Evolutionary conservation across 92 coral and sea anemone species (phyloP).

Genomic region (Heteractis magnifica): DNA sequence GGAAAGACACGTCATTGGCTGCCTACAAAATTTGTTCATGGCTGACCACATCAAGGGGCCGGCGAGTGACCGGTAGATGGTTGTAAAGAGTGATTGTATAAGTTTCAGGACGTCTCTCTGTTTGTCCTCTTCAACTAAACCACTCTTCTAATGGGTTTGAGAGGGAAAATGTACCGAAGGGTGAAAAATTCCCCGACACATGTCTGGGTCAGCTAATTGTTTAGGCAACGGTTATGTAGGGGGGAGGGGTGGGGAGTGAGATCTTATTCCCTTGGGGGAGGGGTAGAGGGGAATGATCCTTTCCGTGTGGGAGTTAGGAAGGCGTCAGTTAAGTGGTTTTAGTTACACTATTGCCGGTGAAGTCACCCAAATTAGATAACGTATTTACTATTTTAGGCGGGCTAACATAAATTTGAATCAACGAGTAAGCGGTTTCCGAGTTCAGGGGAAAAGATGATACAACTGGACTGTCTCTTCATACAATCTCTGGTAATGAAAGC

Average conservation of each 20-base stretch:
- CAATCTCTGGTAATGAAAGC: too few species aligned
- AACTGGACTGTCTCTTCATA: too few species aligned
- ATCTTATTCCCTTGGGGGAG: too few species aligned
- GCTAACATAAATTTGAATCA: too few species aligned
- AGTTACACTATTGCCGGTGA: too few species aligned
- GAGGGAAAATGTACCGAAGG: neutral
- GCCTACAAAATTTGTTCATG: neutral
- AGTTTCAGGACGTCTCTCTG: neutral
- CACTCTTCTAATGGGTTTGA: neutral
- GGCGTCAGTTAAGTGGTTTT: too few species aligned
- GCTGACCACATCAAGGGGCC: neutral
- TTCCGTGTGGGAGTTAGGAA: too few species aligned
- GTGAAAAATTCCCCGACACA: neutral
- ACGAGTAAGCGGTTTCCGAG: too few species aligned
- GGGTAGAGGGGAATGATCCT: too few species aligned
- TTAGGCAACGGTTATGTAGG: neutral
- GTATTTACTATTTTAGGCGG: too few species aligned
- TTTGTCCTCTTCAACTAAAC: neutral
- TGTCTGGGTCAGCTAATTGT: neutral
- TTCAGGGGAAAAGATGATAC: too few species aligned
- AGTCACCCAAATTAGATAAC: too few species aligned
- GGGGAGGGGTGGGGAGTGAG: neutral
- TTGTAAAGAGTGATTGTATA: neutral
- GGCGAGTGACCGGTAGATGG: neutral
- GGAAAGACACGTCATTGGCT: neutral